phyloP scores from a whole-genome alignment of 1,140 invertebrate species.

The Frieseomelitta varia region DNA sequence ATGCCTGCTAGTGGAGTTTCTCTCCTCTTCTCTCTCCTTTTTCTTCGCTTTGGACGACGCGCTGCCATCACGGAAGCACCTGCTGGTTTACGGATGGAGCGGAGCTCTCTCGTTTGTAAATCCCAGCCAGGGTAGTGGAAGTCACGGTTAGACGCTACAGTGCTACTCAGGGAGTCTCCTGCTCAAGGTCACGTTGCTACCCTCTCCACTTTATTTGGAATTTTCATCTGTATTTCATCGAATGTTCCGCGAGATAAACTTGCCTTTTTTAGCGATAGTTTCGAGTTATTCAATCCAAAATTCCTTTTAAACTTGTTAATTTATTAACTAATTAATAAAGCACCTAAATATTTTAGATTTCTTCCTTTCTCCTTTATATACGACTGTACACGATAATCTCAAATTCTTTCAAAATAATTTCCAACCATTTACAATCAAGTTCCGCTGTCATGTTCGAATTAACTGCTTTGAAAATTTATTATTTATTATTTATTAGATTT shows the following conservation, averaged over 20 bases:
- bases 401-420: no score
- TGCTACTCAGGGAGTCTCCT: neutral
- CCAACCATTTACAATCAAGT: no score
- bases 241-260: no score
- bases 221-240: neutral
- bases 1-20: neutral
- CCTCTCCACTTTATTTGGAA: neutral
- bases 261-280: neutral
- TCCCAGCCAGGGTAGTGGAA: slow-evolving; percentile 78
- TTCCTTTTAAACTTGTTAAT: no score
- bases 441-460: no score
- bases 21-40: neutral
- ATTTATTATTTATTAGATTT: no score
- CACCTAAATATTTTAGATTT: no score
- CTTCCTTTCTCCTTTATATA: no score
- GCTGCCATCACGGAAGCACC: slow-evolving; percentile 73
- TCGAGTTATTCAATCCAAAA: no score
- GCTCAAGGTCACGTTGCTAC: neutral
- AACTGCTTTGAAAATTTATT: no score
- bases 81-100: slow-evolving; percentile 73
- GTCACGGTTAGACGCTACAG: slow-evolving; percentile 47
- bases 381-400: no score
- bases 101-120: slow-evolving; percentile 75
- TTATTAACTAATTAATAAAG: no score
- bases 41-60: slow-evolving; percentile 23